These are phyloP conservation scores for Microctonus aethiopoides DNA, from an alignment of 2,888 invertebrate genomes.

Conservation along the genomic window DNA sequence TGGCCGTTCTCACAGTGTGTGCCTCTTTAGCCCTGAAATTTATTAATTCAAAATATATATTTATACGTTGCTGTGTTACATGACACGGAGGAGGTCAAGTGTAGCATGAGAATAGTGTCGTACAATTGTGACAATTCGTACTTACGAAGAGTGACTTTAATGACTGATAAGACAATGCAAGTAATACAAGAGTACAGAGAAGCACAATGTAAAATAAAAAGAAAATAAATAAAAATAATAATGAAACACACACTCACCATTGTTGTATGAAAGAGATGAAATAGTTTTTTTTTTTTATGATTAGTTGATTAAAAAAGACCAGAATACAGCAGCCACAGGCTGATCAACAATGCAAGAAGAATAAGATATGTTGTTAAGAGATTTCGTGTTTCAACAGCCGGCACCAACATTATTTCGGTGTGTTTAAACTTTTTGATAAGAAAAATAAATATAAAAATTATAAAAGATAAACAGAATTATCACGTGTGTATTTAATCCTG, in stretches of 20 bases:
- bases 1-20: neutral
- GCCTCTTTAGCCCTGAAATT: constrained; percentile 10
- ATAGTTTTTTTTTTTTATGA: neutral
- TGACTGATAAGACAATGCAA: constrained; percentile 20
- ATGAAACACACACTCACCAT: constrained; percentile 47
- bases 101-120: neutral
- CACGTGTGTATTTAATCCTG: too few relatives aligned
- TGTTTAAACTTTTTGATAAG: neutral
- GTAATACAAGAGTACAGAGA: neutral
- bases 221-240: neutral
- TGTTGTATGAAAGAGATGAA: constrained; percentile 36
- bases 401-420: constrained; percentile 50
- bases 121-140: neutral
- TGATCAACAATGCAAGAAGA: constrained; percentile 74
- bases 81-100: constrained; percentile 2
- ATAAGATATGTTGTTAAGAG: constrained; percentile 79
- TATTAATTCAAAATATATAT: neutral
- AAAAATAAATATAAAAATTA: neutral
- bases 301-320: constrained; percentile 67
- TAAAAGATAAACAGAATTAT: neutral
- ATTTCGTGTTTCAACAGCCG: constrained; percentile 72
- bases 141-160: constrained; percentile 18
- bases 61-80: neutral
- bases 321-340: constrained; percentile 77
- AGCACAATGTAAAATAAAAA: neutral